Conservation (phyloP, 2,888 invertebrate genomes). For the Drosophila affinis region DNA sequence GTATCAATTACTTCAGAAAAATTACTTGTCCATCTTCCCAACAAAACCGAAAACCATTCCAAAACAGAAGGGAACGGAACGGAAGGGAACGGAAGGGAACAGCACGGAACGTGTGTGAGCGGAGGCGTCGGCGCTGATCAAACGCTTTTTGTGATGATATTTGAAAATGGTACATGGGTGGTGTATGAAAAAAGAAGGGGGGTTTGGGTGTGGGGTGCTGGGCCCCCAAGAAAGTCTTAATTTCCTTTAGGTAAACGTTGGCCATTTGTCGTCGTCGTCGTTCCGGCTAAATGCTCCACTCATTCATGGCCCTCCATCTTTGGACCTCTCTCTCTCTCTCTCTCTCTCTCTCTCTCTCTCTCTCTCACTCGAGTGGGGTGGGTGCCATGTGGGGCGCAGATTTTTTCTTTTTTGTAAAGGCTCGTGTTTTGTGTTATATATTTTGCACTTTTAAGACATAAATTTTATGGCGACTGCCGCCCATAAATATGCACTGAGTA, state of each 20-base stretch:
- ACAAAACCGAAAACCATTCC: slow-evolving; percentile 25
- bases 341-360: slow-evolving; percentile 6
- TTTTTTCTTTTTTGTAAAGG: slow-evolving; percentile 49
- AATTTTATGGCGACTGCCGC: slow-evolving; percentile 62
- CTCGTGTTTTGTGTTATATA: slow-evolving; percentile 74
- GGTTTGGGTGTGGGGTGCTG: slow-evolving; percentile 6
- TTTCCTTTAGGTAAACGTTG: slow-evolving; percentile 68
- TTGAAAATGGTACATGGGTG: slow-evolving; percentile 30
- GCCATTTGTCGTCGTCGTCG: slow-evolving; percentile 68
- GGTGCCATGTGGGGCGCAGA: slow-evolving; percentile 3
- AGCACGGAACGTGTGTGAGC: slow-evolving; percentile 26
- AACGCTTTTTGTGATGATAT: slow-evolving; percentile 57
- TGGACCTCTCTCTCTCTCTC: neutral
- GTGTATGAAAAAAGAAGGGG: slow-evolving; percentile 13
- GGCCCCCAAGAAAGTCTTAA: slow-evolving; percentile 65
- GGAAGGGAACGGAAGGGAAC: neutral
- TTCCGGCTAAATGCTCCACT: slow-evolving; percentile 62
- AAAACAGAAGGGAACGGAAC: neutral
- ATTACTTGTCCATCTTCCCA: slow-evolving; percentile 74
- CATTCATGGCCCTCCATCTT: slow-evolving; percentile 60
- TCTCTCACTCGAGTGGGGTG: slow-evolving; percentile 4
- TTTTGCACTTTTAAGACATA: slow-evolving; percentile 77
- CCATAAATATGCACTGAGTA: slow-evolving; percentile 65
- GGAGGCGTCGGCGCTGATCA: slow-evolving; percentile 66
- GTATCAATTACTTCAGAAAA: slow-evolving; percentile 81